A percentile compares a stretch with the other conserved stretches of the same genome.
Conservation (phyloP, 2,113 vertebrate genomes). For the Austrofundulus limnaeus region DNA sequence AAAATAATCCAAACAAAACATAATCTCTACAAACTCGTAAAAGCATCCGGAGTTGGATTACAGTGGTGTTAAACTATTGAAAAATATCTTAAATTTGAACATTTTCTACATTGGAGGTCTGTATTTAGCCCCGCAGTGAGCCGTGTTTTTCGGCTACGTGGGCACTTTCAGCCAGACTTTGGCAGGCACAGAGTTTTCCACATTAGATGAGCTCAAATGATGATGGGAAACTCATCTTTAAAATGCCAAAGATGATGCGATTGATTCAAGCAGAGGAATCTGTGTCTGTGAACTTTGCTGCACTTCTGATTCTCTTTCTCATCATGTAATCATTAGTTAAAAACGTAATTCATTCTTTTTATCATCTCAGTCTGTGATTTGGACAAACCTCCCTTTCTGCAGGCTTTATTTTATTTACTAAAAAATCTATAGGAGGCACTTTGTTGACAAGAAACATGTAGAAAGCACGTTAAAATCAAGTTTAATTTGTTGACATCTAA, state of each 20-base stretch:
- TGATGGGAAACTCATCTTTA: constrained; percentile 11
- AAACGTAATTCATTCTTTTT: background rate
- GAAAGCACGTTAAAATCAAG: constrained; percentile 4
- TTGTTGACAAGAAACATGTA: background rate
- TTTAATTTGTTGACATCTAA: background rate
- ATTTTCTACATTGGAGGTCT: no score
- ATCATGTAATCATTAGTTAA: background rate
- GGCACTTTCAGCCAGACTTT: constrained; percentile 16
- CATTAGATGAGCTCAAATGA: constrained; percentile 49
- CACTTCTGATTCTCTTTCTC: background rate
- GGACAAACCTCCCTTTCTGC: background rate
- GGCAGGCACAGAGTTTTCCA: constrained; percentile 55
- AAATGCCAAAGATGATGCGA: background rate
- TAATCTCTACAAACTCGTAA: no score
- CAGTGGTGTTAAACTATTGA: no score
- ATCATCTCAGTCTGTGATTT: background rate
- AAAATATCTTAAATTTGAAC: no score
- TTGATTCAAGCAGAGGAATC: background rate
- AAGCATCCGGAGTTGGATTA: no score
- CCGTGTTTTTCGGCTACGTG: background rate
- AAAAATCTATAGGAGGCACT: background rate
- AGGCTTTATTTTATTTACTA: background rate
- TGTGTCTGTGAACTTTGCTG: background rate
- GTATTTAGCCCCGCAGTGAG: no score
- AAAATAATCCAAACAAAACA: no score